Evolutionary conservation across 2,113 vertebrate genomes (phyloP).

Genomic region (Mormyrus lacerda): DNA sequence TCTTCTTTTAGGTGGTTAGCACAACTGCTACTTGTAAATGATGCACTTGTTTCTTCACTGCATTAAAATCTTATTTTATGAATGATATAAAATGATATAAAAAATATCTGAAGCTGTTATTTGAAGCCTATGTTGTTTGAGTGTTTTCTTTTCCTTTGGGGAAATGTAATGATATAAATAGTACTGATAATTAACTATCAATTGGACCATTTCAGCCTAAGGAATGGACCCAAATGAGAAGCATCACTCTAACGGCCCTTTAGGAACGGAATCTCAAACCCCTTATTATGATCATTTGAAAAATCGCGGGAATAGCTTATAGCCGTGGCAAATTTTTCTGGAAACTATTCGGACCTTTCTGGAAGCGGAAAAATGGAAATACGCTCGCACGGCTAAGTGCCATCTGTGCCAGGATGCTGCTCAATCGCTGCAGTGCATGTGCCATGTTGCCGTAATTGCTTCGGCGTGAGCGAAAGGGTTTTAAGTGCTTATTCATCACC

Average conservation of each 20-base stretch:
- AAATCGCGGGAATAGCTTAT: not conserved
- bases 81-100: not conserved
- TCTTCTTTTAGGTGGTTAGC: not conserved
- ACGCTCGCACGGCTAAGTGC: not conserved
- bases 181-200: not conserved
- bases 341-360: not conserved
- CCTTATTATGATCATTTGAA: not conserved
- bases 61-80: not conserved
- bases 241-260: not conserved
- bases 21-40: not conserved
- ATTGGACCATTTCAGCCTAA: not conserved
- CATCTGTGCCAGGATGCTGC: not conserved
- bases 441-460: not conserved
- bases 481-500: constrained; percentile 5
- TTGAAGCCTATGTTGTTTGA: not conserved
- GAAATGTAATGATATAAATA: constrained; percentile 5
- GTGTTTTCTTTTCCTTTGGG: not conserved
- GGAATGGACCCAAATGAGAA: not conserved
- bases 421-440: too few species aligned
- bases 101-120: not conserved
- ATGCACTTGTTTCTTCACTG: not conserved
- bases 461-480: not conserved
- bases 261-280: not conserved
- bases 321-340: not conserved
- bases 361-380: not conserved